Evolutionary conservation across 2,797 vertebrate genomes (phyloP), one percentile per base, ranked within the genome.

Genomic region (Micromesistius poutassou): DNA sequence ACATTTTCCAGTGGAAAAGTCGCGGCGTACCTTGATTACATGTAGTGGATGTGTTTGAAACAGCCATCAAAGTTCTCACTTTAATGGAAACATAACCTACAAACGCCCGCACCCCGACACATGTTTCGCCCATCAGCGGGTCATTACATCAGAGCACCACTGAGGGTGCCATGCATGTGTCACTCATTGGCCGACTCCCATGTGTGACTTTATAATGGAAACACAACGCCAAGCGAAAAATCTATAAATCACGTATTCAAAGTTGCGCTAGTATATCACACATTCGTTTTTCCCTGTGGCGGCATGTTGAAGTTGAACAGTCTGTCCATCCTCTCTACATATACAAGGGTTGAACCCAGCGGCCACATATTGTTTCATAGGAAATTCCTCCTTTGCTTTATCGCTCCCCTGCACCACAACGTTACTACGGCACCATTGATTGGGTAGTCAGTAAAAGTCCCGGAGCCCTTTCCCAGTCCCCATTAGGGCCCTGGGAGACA

Each of bases 401-500:
- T 28, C 25, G 25, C 3, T 68, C 62, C 62, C 38, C 42, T 62
- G 76, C 68, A 33, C 83, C 79, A 75, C 74, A 71, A 80, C 25
- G 19, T 75, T 74, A 76, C 73, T 78, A 80, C 74, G 16, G 71
- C 83, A 78, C 79, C 74, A 87, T 55, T 79, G 79, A 82, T 83
- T 85, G 78, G 79, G 77, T 76, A 73, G 71, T 85, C 81, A 77
- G 82, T 3, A 31, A 68, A 78, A 79, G 76, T 71, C 74, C 50
- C 25, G 35, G 80, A 81, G 79, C 77, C 78, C 79, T 87, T 87
- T 88, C 88, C 86, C 87, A 80, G 62, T 25, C 25, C 81, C 77
- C 82, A 85, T 90, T 86, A 87, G 84, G 77, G 77, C 79, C 31
- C 35, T 46, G n/a, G 77, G 76, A 93, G 92, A 94, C 91, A 89